Evolutionary conservation across 2,113 vertebrate species (phyloP).

Genomic region (Aphelocoma coerulescens): DNA sequence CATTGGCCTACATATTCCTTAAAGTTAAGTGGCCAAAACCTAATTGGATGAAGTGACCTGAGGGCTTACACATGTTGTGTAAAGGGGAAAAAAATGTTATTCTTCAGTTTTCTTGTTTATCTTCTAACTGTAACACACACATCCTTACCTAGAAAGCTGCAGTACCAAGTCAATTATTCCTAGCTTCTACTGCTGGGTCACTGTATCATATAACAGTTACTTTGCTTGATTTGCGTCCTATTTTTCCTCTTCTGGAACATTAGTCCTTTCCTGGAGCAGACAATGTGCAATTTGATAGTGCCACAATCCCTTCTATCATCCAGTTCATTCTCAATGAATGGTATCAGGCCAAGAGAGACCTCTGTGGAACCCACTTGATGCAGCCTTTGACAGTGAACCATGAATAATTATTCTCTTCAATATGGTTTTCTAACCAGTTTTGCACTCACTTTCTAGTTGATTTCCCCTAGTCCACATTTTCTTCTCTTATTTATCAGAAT

Average conservation of each 20-base stretch:
- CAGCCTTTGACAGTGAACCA: neutral
- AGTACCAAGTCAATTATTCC: neutral
- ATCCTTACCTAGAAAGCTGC: neutral
- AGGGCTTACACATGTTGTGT: neutral
- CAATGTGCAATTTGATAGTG: neutral
- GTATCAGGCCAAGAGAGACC: neutral
- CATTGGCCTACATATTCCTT: neutral
- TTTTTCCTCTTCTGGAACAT: neutral
- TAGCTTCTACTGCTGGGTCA: neutral
- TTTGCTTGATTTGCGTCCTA: neutral
- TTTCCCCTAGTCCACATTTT: neutral
- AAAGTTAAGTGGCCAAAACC: neutral
- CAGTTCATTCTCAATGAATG: neutral
- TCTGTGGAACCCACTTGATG: neutral
- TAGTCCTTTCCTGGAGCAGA: neutral
- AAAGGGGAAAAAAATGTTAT: neutral
- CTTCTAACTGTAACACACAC: neutral
- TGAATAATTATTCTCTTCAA: neutral
- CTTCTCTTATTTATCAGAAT: slow-evolving; percentile 1
- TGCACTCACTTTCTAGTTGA: neutral
- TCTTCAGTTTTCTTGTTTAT: neutral
- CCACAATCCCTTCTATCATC: neutral
- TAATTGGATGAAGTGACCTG: neutral
- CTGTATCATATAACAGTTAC: neutral
- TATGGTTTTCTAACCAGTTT: neutral